Percentiles rank a stretch among this genome's conserved stretches.
Conservation (phyloP, 2,888 invertebrate genomes). For the Zygothrica quintamaculata region DNA sequence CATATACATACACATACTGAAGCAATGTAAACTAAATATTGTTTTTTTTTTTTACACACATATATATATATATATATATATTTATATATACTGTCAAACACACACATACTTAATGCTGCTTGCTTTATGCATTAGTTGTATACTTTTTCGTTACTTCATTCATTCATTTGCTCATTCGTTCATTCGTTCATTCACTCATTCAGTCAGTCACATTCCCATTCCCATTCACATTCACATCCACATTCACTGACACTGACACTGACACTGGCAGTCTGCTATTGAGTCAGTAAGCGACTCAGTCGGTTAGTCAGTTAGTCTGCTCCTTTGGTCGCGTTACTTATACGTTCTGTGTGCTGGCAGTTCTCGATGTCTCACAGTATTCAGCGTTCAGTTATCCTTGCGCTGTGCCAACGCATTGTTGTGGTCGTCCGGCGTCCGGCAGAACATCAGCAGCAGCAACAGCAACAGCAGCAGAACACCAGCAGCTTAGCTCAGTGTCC, state of each 20-base stretch:
- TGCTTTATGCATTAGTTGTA: conserved; percentile 48
- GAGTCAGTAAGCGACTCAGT: conserved; percentile 25
- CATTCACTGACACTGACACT: too few relatives aligned
- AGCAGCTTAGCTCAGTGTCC: conserved; percentile 23
- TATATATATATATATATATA: too few relatives aligned
- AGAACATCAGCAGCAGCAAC: conserved; percentile 24
- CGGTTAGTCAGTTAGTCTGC: conserved; percentile 40
- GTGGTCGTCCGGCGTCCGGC: conserved; percentile 60
- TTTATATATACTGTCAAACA: conserved; percentile 10
- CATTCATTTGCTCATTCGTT: conserved; percentile 68
- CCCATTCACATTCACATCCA: too few relatives aligned
- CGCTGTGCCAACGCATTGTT: conserved; percentile 74
- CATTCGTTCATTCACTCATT: too few relatives aligned
- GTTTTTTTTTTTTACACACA: too few relatives aligned
- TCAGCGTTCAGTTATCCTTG: conserved; percentile 77
- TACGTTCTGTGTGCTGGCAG: conserved; percentile 64
- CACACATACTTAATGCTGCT: conserved; percentile 44
- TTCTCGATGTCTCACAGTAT: conserved; percentile 40
- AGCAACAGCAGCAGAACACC: neutral
- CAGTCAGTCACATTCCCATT: too few relatives aligned
- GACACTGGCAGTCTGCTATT: conserved; percentile 27
- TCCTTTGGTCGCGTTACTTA: conserved; percentile 68
- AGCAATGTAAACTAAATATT: conserved; percentile 76
- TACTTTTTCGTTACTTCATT: conserved; percentile 57
- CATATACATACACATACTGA: conserved; percentile 42